These are phyloP conservation scores for Ormyrus rosae DNA, from an alignment of 2,888 invertebrate species.

Conservation along the genomic window DNA sequence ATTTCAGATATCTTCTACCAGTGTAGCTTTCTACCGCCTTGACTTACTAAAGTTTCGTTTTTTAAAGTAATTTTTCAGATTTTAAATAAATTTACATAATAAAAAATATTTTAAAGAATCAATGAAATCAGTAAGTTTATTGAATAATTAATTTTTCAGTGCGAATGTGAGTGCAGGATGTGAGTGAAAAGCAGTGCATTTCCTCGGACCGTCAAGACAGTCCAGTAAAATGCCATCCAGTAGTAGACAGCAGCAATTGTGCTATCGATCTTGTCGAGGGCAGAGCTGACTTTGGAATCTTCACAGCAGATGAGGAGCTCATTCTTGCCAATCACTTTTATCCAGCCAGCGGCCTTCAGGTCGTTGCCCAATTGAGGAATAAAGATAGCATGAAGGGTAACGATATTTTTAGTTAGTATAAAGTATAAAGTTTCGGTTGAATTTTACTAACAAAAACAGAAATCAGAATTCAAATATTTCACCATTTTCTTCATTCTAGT, in stretches of 20 bases:
- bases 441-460: no score
- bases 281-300: constrained; percentile 79
- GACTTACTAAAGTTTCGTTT: no score
- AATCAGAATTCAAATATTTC: constrained; percentile 23
- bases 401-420: no score
- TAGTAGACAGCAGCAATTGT: constrained; percentile 79
- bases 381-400: constrained; percentile 70
- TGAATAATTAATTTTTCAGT: constrained; percentile 56
- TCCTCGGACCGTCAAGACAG: constrained; percentile 54
- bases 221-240: constrained; percentile 63
- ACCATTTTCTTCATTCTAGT: constrained; percentile 36
- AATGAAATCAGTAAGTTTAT: no score
- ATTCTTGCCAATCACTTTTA: constrained; percentile 76
- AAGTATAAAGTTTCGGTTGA: no score
- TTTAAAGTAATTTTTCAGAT: no score
- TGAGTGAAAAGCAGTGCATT: constrained; percentile 51
- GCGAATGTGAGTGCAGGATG: constrained; percentile 62
- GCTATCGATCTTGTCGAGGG: constrained; percentile 78
- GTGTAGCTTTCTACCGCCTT: no score
- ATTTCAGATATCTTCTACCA: no score
- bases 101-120: no score
- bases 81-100: no score
- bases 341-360: constrained; percentile 61
- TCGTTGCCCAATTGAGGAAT: constrained; percentile 68
- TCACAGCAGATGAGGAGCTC: constrained; percentile 63